Base-by-base conservation (phyloP, 2,797 vertebrate genomes). In the Pterois miles region DNA sequence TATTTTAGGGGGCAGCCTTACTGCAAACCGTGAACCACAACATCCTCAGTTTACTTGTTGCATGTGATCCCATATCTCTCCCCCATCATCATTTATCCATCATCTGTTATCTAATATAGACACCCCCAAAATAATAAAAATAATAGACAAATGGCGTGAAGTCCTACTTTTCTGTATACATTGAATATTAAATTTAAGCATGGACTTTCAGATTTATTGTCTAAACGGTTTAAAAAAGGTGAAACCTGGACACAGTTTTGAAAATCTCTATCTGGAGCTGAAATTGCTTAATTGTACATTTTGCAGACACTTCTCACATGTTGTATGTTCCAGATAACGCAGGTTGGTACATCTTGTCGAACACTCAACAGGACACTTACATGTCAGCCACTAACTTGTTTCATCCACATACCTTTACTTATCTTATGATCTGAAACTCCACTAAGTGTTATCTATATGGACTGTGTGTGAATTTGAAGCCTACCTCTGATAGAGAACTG, bases 401-500 rank as follows among this genome's bases (percentile, higher is more conserved):
- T 11, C 31, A 10, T 23, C 20, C 43, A 67, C 6, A 33, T 4
- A 23, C 8, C 8, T 52, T 22, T 13, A 52, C 33, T 53, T 7
- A 34, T 62, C 18, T 6, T 22, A 16, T 43, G 33, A 40, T 27
- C 50, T n/a, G 31, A 18, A 46, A 50, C n/a, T 67, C 29, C 31
- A 20, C 22, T 5, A 5, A 31, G 50, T n/a, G 8, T 54, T 25
- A 74, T 50, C 31, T 29, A 16, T 1, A 38, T 18, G 3, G 8
- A 23, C 40, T 7, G 18, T 6, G 27, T 23, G 40, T 18, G 46
- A 0, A 1, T 70, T 71, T 67, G 6, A 11, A 36, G 2, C 25
- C 0, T 86, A 99, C 98, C 98, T 97, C 90, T 98, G 97, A 95
- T 98, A 96, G 65, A 99, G 94, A 33, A 96, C 95, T 2, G 98